Conservation (phyloP, 2,113 vertebrate genomes). For the Atherinomorus stipes region DNA sequence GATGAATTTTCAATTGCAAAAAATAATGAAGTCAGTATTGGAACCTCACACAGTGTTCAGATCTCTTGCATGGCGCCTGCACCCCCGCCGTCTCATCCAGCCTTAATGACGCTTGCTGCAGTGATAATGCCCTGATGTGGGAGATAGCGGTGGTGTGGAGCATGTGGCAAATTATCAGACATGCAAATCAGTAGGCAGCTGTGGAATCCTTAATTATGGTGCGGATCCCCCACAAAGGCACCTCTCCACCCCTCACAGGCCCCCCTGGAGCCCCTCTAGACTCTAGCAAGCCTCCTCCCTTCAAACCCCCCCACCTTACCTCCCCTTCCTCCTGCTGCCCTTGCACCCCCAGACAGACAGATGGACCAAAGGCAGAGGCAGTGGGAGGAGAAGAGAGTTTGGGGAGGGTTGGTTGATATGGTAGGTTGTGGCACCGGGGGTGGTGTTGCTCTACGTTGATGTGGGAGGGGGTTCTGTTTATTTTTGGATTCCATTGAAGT, state of each 20-base stretch:
- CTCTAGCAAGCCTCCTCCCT: constrained; percentile 33
- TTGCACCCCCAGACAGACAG: constrained; percentile 73
- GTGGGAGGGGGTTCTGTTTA: constrained; percentile 51
- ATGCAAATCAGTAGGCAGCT: constrained; percentile 84
- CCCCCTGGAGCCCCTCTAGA: constrained; percentile 50
- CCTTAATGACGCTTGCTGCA: constrained; percentile 74
- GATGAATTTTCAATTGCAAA: constrained; percentile 2
- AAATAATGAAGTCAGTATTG: constrained; percentile 21
- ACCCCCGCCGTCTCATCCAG: constrained; percentile 59
- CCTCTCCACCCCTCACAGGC: constrained; percentile 46
- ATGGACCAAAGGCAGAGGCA: constrained; percentile 70
- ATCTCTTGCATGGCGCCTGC: constrained; percentile 57
- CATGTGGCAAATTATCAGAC: constrained; percentile 83
- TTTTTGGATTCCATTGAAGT: constrained; percentile 67
- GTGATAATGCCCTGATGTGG: constrained; percentile 73
- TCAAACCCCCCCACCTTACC: constrained; percentile 34
- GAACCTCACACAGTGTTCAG: constrained; percentile 40
- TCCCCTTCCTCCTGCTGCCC: constrained; percentile 60
- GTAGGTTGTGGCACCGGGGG: constrained; percentile 39
- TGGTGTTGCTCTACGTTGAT: constrained; percentile 39
- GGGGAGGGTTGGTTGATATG: constrained; percentile 51
- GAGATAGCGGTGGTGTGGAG: constrained; percentile 67
- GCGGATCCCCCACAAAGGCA: constrained; percentile 75
- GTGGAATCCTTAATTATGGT: constrained; percentile 81
- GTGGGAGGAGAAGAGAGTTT: constrained; percentile 60